Evolutionary conservation across 2,113 vertebrate species (phyloP).

Genomic region (Sclerurus mexicanus): DNA sequence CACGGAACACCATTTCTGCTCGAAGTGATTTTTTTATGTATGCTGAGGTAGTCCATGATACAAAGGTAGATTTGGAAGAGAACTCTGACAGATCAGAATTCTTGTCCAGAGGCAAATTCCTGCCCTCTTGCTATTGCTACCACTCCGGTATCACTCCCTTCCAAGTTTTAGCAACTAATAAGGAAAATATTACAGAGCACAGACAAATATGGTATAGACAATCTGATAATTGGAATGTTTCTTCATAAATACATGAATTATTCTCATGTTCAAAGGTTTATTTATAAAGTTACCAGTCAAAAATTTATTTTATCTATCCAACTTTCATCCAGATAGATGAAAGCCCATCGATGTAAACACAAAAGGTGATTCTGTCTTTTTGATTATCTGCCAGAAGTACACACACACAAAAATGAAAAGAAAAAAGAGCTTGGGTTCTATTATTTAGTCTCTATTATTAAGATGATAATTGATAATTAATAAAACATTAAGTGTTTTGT

Average conservation of each 20-base stretch:
- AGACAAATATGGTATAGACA: background rate
- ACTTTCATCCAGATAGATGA: background rate
- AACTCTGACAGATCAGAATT: background rate
- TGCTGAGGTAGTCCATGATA: background rate
- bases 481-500: background rate
- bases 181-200: background rate
- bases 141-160: background rate
- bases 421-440: background rate
- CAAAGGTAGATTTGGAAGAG: background rate
- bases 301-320: no score
- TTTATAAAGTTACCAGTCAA: background rate
- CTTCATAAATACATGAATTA: background rate
- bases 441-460: background rate
- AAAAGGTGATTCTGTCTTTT: background rate
- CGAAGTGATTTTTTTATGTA: background rate
- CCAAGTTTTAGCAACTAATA: background rate
- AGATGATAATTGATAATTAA: background rate
- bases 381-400: background rate
- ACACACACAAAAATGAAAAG: background rate
- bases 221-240: background rate
- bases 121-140: background rate
- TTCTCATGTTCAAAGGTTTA: background rate
- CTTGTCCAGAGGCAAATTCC: background rate
- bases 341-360: background rate
- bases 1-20: background rate